Conservation (phyloP, 2,797 vertebrate genomes). For the Macropus fuliginosus region DNA sequence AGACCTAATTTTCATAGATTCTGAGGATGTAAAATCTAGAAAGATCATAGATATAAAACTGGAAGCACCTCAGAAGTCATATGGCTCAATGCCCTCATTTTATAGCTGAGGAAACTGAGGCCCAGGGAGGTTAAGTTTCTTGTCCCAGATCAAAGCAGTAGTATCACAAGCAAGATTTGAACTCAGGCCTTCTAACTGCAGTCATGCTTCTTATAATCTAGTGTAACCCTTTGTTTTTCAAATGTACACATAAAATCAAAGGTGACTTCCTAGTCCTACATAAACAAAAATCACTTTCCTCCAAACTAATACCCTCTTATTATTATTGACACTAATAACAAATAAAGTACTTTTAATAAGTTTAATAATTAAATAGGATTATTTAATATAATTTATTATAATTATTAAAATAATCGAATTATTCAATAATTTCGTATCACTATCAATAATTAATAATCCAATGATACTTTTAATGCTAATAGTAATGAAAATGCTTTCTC, state of each 20-base stretch:
- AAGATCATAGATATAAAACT: neutral
- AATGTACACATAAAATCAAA: neutral
- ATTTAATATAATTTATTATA: no score
- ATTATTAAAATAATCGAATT: no score
- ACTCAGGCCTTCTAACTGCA: neutral
- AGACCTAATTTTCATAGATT: constrained; percentile 10
- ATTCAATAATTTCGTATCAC: no score
- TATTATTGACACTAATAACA: neutral
- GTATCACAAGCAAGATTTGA: neutral
- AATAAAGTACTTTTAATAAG: no score
- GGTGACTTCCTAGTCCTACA: no score
- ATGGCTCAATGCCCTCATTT: neutral
- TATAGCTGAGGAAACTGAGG: constrained; percentile 38
- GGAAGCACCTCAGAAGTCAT: neutral
- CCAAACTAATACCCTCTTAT: neutral
- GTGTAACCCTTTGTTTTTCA: neutral
- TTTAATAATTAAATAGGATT: no score
- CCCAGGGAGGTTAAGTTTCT: constrained; percentile 16
- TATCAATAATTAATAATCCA: no score
- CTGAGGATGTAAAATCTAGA: constrained; percentile 32
- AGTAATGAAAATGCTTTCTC: neutral
- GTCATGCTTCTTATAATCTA: neutral
- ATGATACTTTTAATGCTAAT: no score
- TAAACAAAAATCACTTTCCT: neutral
- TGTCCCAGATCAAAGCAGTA: neutral